Conservation (phyloP, 2,888 invertebrate genomes). For the Tenthredo amoena region DNA sequence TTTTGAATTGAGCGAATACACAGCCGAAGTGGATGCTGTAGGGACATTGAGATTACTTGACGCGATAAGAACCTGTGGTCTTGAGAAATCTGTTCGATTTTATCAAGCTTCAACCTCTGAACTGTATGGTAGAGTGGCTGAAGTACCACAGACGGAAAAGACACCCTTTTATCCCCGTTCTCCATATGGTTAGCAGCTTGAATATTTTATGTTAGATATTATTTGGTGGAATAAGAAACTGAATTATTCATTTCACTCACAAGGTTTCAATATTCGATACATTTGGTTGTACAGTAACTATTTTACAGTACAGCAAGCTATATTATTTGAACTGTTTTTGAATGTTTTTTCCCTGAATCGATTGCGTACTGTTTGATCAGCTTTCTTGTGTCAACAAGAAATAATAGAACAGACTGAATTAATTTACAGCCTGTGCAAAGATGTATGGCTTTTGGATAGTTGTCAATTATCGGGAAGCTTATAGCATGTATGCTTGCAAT, state of each 20-base stretch:
- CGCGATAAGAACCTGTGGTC: conserved; percentile 93
- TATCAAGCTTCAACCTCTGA: conserved; percentile 99
- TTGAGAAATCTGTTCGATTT: conserved; percentile 90
- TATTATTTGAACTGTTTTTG: background rate
- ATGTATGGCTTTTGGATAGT: conserved; percentile 98
- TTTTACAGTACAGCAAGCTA: background rate
- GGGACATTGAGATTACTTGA: conserved; percentile 95
- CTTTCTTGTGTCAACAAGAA: background rate
- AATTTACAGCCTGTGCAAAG: conserved; percentile 92
- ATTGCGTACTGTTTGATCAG: background rate
- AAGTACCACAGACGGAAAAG: conserved; percentile 95
- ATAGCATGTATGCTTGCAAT: conserved; percentile 96
- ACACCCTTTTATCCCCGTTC: conserved; percentile 98
- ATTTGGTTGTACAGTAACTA: background rate
- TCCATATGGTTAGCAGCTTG: conserved; percentile 92
- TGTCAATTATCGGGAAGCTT: conserved; percentile 96
- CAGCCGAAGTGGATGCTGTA: conserved; percentile 98
- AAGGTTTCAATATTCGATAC: conserved; percentile 10
- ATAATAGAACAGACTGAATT: background rate
- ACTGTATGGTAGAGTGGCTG: conserved; percentile 94
- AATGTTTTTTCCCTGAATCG: conserved; percentile 47
- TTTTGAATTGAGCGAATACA: conserved; percentile 99
- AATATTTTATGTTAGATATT: background rate
- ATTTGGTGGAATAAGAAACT: background rate
- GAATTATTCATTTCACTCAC: conserved; percentile 14